phyloP scores from a whole-genome alignment of 2,113 vertebrate species.

The Calidris pugnax region DNA sequence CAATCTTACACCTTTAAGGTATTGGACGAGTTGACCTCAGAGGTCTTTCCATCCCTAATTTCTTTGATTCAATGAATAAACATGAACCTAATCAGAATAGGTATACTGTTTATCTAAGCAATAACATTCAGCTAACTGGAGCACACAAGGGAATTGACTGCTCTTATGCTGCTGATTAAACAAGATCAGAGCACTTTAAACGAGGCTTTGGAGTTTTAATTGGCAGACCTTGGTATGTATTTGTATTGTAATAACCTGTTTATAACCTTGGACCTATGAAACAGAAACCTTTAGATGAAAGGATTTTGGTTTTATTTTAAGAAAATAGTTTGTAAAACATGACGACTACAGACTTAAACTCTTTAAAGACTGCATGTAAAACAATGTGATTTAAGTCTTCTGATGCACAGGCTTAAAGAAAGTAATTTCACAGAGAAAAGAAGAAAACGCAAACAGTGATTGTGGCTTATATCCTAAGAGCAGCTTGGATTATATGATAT shows the following conservation, averaged over 20 bases:
- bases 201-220: slow-evolving; percentile 25
- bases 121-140: slow-evolving; percentile 35
- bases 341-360: not conserved
- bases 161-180: slow-evolving; percentile 49
- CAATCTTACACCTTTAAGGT: not conserved
- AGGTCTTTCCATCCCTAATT: not conserved
- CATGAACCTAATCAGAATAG: slow-evolving; percentile 42
- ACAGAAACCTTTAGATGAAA: not conserved
- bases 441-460: not conserved
- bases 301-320: not conserved
- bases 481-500: not conserved
- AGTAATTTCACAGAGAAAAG: not conserved
- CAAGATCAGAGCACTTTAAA: slow-evolving; percentile 37
- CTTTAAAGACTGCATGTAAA: not conserved
- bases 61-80: slow-evolving; percentile 43
- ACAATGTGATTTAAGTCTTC: not conserved
- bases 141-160: not conserved
- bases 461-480: not conserved
- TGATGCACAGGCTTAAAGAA: not conserved
- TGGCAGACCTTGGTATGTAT: not conserved
- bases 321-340: not conserved
- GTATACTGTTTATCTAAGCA: slow-evolving; percentile 48
- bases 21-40: not conserved
- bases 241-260: not conserved
- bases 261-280: slow-evolving; percentile 6